Percentiles rank a stretch among this genome's conserved stretches.
Conservation (phyloP, 2,113 vertebrate genomes). For the Sardina pilchardus region DNA sequence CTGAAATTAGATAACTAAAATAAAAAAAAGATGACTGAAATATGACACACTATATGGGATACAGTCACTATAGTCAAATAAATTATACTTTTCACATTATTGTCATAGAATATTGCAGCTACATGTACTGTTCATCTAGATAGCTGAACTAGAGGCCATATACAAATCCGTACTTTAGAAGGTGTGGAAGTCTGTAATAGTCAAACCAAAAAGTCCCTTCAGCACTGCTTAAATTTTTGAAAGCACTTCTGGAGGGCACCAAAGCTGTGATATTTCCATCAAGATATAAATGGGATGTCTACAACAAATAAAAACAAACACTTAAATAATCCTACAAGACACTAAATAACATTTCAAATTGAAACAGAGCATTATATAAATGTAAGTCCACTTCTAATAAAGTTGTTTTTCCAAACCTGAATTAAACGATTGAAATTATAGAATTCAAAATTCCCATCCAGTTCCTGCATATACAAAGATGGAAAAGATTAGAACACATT, state of each 20-base stretch:
- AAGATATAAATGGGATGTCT: slow-evolving; percentile 52
- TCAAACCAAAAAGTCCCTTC: slow-evolving; percentile 75
- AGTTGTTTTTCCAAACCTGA: slow-evolving; percentile 69
- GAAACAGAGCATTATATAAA: background rate
- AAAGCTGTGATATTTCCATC: slow-evolving; percentile 78
- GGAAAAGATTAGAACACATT: background rate
- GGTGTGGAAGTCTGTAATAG: slow-evolving; percentile 67
- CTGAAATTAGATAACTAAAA: too few species aligned
- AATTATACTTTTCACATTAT: too few species aligned
- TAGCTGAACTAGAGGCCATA: background rate
- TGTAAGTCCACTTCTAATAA: background rate
- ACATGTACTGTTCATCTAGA: background rate
- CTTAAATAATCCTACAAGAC: background rate
- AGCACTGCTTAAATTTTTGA: slow-evolving; percentile 65
- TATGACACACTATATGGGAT: background rate
- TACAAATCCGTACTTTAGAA: slow-evolving; percentile 74
- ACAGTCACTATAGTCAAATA: background rate
- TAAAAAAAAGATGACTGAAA: background rate
- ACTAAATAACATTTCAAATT: background rate
- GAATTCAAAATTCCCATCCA: slow-evolving; percentile 73
- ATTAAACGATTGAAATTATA: slow-evolving; percentile 70
- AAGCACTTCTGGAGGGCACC: slow-evolving; percentile 72
- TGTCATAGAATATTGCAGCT: background rate
- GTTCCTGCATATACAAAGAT: slow-evolving; percentile 72
- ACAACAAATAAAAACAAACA: slow-evolving; percentile 19